A percentile compares a stretch with the other conserved stretches of the same genome.
Conservation (phyloP, 1,140 invertebrate genomes). For the Drosophila oshimai region DNA sequence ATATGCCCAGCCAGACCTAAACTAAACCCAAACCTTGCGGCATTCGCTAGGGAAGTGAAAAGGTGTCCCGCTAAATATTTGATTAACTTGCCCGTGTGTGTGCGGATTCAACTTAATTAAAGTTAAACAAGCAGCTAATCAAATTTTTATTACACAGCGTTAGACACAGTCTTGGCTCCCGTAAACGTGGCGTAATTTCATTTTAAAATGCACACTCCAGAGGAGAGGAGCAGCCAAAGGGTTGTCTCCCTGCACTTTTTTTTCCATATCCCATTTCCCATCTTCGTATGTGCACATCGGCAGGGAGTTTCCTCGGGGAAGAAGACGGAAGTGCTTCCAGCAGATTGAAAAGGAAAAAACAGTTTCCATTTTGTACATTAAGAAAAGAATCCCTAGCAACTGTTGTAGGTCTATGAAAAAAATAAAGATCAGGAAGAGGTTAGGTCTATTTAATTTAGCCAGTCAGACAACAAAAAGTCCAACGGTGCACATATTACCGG, state of each 20-base stretch:
- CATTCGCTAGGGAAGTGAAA: constrained; percentile 3
- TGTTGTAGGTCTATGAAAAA: background rate
- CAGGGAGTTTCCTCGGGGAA: background rate
- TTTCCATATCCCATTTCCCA: no score
- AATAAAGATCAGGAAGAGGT: background rate
- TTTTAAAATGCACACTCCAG: constrained; percentile 66
- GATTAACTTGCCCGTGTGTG: constrained; percentile 45
- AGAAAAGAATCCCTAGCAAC: background rate
- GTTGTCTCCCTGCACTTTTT: background rate
- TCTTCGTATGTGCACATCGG: background rate
- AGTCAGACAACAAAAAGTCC: no score
- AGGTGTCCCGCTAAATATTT: constrained; percentile 59
- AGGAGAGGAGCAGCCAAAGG: background rate
- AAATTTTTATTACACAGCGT: constrained; percentile 73
- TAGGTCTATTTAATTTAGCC: background rate
- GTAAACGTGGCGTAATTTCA: constrained; percentile 70
- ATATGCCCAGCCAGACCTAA: constrained; percentile 38
- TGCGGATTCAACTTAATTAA: constrained; percentile 70
- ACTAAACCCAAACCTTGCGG: constrained; percentile 11
- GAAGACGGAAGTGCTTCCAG: background rate
- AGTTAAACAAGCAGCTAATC: constrained; percentile 80
- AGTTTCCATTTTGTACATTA: background rate
- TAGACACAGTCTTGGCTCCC: constrained; percentile 9
- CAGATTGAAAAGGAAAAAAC: background rate
- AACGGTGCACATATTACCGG: background rate